Evolutionary conservation across 2,797 vertebrate species (phyloP), one percentile per base, ranked within the genome.

Genomic region (Melanotaenia nigrans): DNA sequence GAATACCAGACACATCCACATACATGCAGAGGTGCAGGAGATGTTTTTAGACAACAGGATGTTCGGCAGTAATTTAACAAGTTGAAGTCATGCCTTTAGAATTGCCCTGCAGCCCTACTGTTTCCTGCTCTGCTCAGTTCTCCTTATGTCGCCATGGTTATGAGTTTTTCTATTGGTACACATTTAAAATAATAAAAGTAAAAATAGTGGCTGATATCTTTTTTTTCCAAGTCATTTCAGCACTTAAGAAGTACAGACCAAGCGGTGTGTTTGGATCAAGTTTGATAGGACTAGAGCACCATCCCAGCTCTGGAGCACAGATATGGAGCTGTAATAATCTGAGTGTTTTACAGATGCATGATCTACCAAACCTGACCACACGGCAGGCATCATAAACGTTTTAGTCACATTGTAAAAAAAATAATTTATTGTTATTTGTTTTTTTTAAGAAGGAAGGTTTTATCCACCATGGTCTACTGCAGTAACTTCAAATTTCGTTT

Each of bases 31-130:
- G 81, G 81, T 82, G 67, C 64, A 76, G 79, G 79, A 75, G 75
- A 78, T 88, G 28, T 85, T 85, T 85, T 90, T 70, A 81, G 85
- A 89, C 87, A 87, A 86, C 90, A 92, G 93, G 93, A 93, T 91
- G 90, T 93, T 80, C 33, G 36, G 59, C 70, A 77, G 79, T 84
- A 82, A 90, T 92, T 89, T 85, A 88, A 89, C 90, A 88, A 68
- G 88, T 90, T 92, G 61, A 80, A 90, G 90, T 93, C 93, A 93
- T 90, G 63, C 75, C 61, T 89, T 72, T 70, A 92, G 83, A 92
- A 91, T 90, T 91, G 84, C 90, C 92, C 89, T 0, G 73, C 85
- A 91, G 90, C 85, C 68, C 28, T 86, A 58, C 82, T 72, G 77
- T 71, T 90, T 86, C 87, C 92, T 90, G 82, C 61, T 59, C 64